A percentile compares a stretch with the other conserved stretches of the same genome.
Conservation (phyloP, 2,797 vertebrate species). For the Rhinella marina region DNA sequence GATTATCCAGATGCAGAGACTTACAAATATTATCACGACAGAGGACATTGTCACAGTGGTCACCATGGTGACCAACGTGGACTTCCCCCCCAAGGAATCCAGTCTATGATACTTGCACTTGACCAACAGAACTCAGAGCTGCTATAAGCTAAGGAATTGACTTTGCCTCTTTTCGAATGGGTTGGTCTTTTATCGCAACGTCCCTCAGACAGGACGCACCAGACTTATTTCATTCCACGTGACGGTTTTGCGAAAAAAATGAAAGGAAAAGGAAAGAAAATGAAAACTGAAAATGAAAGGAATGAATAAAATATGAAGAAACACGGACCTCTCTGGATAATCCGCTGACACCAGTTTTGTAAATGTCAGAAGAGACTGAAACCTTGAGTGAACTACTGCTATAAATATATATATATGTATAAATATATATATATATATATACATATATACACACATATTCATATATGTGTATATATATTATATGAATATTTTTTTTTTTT, state of each 20-base stretch:
- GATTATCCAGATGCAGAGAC: constrained; percentile 94
- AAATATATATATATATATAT: neutral
- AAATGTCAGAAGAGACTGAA: constrained; percentile 79
- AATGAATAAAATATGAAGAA: constrained; percentile 71
- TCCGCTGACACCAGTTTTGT: constrained; percentile 78
- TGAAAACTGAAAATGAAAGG: constrained; percentile 64
- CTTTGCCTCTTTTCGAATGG: constrained; percentile 55
- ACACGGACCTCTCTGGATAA: constrained; percentile 66
- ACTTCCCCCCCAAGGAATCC: constrained; percentile 98
- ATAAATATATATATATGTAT: constrained; percentile 59
- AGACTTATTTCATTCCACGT: constrained; percentile 69
- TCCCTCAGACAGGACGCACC: constrained; percentile 57
- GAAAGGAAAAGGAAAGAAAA: constrained; percentile 66
- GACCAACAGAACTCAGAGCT: constrained; percentile 77
- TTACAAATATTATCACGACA: constrained; percentile 88
- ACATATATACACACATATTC: neutral
- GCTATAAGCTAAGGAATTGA: constrained; percentile 72
- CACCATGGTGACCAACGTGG: constrained; percentile 98
- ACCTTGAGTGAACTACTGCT: constrained; percentile 82
- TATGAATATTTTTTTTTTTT: constrained; percentile 72
- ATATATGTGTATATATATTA: constrained; percentile 17
- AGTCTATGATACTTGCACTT: constrained; percentile 89
- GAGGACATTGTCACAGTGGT: constrained; percentile 97
- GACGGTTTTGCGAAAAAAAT: constrained; percentile 55
- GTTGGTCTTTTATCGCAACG: constrained; percentile 68